These are phyloP conservation scores for Heterotilapia buettikoferi DNA, from an alignment of 2,113 vertebrate genomes.

Conservation along the genomic window DNA sequence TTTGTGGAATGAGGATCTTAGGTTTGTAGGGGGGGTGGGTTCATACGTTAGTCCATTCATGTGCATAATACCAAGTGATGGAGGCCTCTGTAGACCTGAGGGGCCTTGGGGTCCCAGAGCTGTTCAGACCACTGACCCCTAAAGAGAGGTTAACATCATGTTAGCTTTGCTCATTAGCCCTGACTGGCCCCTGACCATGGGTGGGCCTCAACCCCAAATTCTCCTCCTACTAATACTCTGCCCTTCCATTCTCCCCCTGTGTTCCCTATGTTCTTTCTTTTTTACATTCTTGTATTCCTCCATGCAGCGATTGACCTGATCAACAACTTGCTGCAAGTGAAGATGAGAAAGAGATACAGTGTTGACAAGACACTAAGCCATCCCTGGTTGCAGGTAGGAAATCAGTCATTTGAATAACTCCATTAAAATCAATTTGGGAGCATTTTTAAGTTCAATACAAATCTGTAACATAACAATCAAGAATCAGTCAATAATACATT, in stretches of 20 bases:
- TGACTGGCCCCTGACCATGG: slow-evolving; percentile 20
- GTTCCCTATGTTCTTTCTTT: neutral
- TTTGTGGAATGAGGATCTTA: neutral
- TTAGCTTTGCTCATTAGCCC: slow-evolving; percentile 76
- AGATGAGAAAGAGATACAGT: slow-evolving; percentile 97
- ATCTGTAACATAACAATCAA: neutral
- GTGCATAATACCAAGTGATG: slow-evolving; percentile 64
- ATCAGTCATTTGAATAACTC: neutral
- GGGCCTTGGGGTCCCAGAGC: slow-evolving; percentile 47
- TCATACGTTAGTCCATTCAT: slow-evolving; percentile 62
- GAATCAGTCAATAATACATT: neutral
- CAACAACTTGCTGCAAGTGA: slow-evolving; percentile 97
- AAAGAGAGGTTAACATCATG: slow-evolving; percentile 76
- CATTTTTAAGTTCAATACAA: neutral
- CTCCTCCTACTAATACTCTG: neutral
- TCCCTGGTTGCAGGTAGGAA: slow-evolving; percentile 91
- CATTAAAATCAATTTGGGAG: neutral
- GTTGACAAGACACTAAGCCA: slow-evolving; percentile 97
- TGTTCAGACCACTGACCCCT: slow-evolving; percentile 69
- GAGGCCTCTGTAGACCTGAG: slow-evolving; percentile 35
- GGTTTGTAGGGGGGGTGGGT: neutral
- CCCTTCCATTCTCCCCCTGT: neutral
- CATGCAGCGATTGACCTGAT: slow-evolving; percentile 92
- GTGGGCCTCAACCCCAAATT: neutral
- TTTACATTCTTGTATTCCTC: neutral